Conservation (phyloP, 2,797 vertebrate genomes). For the Manis crassicaudata region DNA sequence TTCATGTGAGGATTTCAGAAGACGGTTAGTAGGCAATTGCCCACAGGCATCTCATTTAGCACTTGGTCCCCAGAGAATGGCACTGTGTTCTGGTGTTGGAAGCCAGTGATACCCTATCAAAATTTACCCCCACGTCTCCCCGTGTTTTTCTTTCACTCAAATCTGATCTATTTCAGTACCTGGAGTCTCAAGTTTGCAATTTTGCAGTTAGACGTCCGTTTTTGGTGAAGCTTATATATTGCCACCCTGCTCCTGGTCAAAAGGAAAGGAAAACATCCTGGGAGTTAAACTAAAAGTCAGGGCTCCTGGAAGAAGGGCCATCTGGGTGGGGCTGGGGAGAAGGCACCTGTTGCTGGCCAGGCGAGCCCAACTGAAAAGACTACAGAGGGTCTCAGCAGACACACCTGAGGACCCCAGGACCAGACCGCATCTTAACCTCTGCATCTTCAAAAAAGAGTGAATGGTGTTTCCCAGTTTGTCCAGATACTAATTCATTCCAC, state of each 20-base stretch:
- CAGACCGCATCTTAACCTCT: neutral
- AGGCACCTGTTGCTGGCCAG: too few relatives aligned
- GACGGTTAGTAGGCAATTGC: neutral
- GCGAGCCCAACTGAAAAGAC: too few relatives aligned
- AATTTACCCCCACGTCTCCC: neutral
- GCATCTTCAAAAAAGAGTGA: neutral
- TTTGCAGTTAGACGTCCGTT: neutral
- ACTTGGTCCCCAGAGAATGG: neutral
- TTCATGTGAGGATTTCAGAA: neutral
- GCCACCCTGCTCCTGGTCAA: neutral
- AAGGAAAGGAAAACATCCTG: neutral
- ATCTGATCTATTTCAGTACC: neutral
- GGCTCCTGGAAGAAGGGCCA: neutral
- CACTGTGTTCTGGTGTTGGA: neutral
- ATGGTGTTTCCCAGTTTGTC: neutral
- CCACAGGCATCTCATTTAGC: neutral
- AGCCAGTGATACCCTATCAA: neutral
- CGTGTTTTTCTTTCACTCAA: neutral
- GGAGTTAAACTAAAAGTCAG: neutral
- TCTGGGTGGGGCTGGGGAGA: fast-evolving
- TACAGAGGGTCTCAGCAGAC: neutral
- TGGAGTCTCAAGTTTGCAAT: neutral
- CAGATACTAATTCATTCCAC: neutral
- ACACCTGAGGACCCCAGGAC: neutral
- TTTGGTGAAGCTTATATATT: neutral